Percentiles rank a stretch among this genome's conserved stretches.
phyloP scores from a whole-genome alignment of 2,888 invertebrate genomes.

The Athalia circularis region DNA sequence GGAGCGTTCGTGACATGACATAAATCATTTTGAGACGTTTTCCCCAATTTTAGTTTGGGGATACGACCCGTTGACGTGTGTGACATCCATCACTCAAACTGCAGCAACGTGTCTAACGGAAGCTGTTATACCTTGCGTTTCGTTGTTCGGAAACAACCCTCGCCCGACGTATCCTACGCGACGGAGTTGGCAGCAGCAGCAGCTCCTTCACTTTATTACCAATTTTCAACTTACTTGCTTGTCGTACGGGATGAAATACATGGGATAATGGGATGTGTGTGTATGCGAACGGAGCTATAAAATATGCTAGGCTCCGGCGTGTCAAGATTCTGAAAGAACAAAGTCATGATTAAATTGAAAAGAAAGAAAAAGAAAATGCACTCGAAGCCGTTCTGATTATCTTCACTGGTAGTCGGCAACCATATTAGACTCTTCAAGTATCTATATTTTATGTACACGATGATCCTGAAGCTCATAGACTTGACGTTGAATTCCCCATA shows the following conservation, averaged over 20 bases:
- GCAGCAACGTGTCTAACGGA: neutral
- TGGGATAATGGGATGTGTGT: neutral
- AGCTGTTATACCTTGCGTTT: neutral
- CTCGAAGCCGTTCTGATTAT: too few relatives aligned
- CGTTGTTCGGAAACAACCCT: slow-evolving; percentile 46
- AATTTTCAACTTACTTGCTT: slow-evolving; percentile 33
- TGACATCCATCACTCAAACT: slow-evolving; percentile 56
- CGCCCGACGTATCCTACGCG: neutral
- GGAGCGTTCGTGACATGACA: slow-evolving; percentile 49
- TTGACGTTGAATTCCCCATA: too few relatives aligned
- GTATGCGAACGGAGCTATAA: too few relatives aligned
- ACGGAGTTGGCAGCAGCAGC: slow-evolving; percentile 2
- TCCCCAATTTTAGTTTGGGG: slow-evolving; percentile 51
- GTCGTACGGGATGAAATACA: slow-evolving; percentile 44
- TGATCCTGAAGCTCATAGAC: too few relatives aligned
- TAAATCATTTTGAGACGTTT: slow-evolving; percentile 56
- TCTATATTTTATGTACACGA: too few relatives aligned
- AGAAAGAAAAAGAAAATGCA: too few relatives aligned
- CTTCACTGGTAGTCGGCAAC: too few relatives aligned
- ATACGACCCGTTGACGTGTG: slow-evolving; percentile 55
- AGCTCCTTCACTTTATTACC: slow-evolving; percentile 34
- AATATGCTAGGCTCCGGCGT: too few relatives aligned
- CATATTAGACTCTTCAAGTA: too few relatives aligned
- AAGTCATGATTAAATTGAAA: too few relatives aligned
- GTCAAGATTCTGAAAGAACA: too few relatives aligned